Evolutionary conservation across 2,888 invertebrate species (phyloP).

Genomic region (Luperina testacea): DNA sequence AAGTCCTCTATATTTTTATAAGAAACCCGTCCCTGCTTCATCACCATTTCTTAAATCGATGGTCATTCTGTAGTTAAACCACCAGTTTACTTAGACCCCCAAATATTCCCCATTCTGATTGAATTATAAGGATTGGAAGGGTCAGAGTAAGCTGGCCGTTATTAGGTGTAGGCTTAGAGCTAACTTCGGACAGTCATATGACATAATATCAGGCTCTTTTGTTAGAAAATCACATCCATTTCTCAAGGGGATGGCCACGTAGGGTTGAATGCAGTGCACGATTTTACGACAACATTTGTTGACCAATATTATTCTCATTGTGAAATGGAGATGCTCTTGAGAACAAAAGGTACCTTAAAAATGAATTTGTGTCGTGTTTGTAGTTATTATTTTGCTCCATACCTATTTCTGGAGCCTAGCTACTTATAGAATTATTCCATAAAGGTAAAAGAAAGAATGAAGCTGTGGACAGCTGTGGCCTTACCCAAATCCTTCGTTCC

Average conservation of each 20-base stretch:
- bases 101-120: slow-evolving; percentile 12
- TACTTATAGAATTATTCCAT: background rate
- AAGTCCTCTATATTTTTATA: slow-evolving; percentile 43
- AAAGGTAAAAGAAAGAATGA: background rate
- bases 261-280: slow-evolving; percentile 45
- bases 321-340: slow-evolving; percentile 9
- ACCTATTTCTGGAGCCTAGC: background rate
- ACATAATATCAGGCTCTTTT: slow-evolving; percentile 73
- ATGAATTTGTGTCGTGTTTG: background rate
- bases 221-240: slow-evolving; percentile 73
- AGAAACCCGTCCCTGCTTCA: slow-evolving; percentile 62
- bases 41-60: slow-evolving; percentile 71
- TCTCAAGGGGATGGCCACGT: slow-evolving; percentile 59
- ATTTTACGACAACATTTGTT: slow-evolving; percentile 45
- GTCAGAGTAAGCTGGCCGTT: slow-evolving; percentile 62
- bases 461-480: background rate
- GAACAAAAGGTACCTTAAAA: background rate
- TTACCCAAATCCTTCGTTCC: background rate
- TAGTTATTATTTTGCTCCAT: background rate
- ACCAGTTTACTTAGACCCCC: slow-evolving; percentile 35
- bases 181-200: slow-evolving; percentile 66
- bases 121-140: slow-evolving; percentile 42
- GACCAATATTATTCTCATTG: slow-evolving; percentile 41
- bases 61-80: slow-evolving; percentile 59
- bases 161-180: slow-evolving; percentile 65